These are phyloP conservation scores for Meloidogyne floridensis DNA, from an alignment of 1,140 invertebrate genomes.

Conservation along the genomic window DNA sequence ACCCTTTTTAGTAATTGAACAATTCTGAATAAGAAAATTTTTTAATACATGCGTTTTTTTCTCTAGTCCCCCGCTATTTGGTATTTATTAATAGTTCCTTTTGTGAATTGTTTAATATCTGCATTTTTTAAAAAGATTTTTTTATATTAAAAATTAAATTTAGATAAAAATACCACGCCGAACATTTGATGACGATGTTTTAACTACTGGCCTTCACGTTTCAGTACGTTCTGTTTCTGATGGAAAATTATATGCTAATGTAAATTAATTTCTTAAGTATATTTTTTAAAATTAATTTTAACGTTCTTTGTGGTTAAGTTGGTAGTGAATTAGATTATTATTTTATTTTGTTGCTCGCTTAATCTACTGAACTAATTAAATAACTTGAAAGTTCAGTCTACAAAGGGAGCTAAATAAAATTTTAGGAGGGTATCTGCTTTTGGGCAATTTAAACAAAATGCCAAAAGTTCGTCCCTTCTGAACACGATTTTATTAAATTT, in stretches of 20 bases:
- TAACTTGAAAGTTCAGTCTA: constrained; percentile 12
- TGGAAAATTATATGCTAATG: constrained; percentile 28
- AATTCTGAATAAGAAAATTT: no score
- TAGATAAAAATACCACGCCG: constrained; percentile 32
- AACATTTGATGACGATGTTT: constrained; percentile 19
- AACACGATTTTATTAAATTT: constrained; percentile 14
- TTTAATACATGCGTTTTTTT: no score
- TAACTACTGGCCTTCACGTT: constrained; percentile 33
- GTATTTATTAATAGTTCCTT: no score
- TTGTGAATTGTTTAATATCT: no score
- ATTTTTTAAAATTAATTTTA: background rate
- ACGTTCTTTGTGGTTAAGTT: background rate
- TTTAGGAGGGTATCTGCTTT: constrained; percentile 21
- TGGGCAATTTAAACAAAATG: background rate
- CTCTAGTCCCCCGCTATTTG: no score
- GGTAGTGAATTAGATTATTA: background rate
- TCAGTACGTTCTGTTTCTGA: constrained; percentile 33
- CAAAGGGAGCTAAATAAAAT: constrained; percentile 20
- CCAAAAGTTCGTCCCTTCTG: constrained; percentile 18
- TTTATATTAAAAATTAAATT: constrained; percentile 8
- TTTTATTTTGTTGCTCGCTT: constrained; percentile 1
- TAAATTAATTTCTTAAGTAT: constrained; percentile 15
- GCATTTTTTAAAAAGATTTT: background rate
- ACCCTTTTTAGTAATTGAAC: no score
- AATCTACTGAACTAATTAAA: background rate